Conservation (phyloP, 2,797 vertebrate species). For the Peromyscus aztecus region DNA sequence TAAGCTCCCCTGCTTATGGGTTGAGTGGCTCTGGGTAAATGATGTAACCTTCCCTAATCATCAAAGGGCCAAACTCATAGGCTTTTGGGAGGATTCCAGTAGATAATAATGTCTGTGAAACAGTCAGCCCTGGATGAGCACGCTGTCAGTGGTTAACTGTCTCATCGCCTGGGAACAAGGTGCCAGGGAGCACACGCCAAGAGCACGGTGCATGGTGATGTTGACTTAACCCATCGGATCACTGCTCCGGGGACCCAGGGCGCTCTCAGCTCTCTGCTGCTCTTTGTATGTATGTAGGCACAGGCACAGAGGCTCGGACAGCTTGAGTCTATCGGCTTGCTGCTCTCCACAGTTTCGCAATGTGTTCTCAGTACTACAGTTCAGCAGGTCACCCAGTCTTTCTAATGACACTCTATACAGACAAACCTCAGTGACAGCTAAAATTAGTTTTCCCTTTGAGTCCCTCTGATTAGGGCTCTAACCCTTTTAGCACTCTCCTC, state of each 20-base stretch:
- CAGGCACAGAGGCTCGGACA: not conserved
- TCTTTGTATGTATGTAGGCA: not conserved
- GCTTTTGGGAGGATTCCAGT: constrained; percentile 66
- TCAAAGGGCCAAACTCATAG: constrained; percentile 56
- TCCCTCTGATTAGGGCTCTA: constrained; percentile 60
- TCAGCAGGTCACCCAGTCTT: constrained; percentile 41
- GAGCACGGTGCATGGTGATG: not conserved
- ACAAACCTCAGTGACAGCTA: constrained; percentile 51
- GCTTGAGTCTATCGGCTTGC: constrained; percentile 8
- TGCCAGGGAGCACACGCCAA: not conserved
- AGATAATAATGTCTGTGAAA: constrained; percentile 50
- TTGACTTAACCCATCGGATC: constrained; percentile 21
- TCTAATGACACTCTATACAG: not conserved
- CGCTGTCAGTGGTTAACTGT: not conserved
- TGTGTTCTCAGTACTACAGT: constrained; percentile 51
- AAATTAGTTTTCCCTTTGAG: constrained; percentile 67
- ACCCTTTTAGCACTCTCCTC: constrained; percentile 19
- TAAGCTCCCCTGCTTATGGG: constrained; percentile 30
- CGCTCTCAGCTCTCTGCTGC: not conserved
- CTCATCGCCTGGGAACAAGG: not conserved
- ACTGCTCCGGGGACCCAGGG: not conserved
- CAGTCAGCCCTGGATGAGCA: constrained; percentile 39
- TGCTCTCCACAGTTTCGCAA: constrained; percentile 51
- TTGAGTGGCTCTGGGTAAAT: constrained; percentile 44
- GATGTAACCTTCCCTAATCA: constrained; percentile 25